phyloP scores from a whole-genome alignment of 92 coral and sea anemone species.

The Epizoanthus scotinus region DNA sequence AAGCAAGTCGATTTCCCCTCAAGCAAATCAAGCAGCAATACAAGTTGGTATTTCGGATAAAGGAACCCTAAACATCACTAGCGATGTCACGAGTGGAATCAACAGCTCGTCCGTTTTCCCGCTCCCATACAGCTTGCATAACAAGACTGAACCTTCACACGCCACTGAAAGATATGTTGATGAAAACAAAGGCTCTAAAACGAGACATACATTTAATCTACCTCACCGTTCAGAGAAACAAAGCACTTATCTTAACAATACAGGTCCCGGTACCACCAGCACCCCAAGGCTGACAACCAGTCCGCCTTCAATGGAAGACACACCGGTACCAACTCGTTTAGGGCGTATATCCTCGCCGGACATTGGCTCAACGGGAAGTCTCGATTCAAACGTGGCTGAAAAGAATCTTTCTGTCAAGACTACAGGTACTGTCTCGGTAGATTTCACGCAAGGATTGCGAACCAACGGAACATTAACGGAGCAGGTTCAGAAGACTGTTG shows the following conservation, averaged over 20 bases:
- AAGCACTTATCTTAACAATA: background rate
- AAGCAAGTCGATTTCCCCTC: background rate
- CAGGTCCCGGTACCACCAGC: constrained; percentile 16
- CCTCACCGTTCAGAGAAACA: constrained; percentile 4
- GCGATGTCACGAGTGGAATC: background rate
- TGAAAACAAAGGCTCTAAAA: background rate
- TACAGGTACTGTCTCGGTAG: background rate
- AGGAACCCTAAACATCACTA: background rate
- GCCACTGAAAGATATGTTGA: background rate
- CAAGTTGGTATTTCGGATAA: background rate
- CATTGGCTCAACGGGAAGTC: background rate
- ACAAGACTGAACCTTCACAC: background rate
- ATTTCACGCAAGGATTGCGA: background rate
- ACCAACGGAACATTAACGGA: background rate
- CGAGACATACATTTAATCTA: constrained; percentile 1
- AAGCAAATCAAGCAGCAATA: background rate
- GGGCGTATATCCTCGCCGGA: background rate
- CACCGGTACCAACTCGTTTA: background rate
- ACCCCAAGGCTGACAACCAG: constrained; percentile 10
- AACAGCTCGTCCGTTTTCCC: background rate
- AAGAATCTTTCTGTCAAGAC: background rate
- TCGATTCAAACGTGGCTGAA: background rate
- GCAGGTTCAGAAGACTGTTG: background rate
- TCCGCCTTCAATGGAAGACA: background rate
- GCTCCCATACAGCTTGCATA: background rate